Conservation (phyloP, 2,113 vertebrate genomes). For the Cricetomys ansorgei region DNA sequence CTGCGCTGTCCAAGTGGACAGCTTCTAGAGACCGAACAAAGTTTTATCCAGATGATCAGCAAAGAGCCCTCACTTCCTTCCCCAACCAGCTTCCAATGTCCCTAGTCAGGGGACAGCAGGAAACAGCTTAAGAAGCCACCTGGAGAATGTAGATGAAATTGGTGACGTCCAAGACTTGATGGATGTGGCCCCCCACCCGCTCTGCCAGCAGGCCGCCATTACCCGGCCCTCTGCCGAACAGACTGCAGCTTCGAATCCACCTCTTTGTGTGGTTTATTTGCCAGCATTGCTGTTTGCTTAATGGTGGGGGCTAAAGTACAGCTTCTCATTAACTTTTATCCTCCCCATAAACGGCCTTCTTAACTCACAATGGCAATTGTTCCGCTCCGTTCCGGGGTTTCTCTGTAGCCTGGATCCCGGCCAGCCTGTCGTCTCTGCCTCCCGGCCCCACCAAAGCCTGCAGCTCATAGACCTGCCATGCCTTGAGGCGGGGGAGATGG, state of each 20-base stretch:
- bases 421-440: background rate
- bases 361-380: slow-evolving; percentile 19
- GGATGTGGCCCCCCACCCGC: background rate
- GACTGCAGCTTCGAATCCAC: background rate
- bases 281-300: slow-evolving; percentile 45
- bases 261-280: background rate
- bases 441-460: background rate
- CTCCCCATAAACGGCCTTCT: slow-evolving; percentile 55
- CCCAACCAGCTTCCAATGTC: background rate
- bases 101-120: background rate
- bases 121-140: background rate
- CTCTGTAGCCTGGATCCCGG: background rate
- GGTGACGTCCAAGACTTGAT: background rate
- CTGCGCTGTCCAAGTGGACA: background rate
- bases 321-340: slow-evolving; percentile 71
- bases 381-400: background rate
- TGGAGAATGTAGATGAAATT: background rate
- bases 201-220: background rate
- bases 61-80: background rate
- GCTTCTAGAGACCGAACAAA: background rate
- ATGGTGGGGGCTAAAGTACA: slow-evolving; percentile 12
- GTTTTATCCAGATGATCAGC: slow-evolving; percentile 65
- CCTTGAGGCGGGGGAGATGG: background rate
- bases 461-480: background rate
- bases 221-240: rapidly evolving